Conservation (phyloP, 2,113 vertebrate species). For the Bambusicola thoracicus region DNA sequence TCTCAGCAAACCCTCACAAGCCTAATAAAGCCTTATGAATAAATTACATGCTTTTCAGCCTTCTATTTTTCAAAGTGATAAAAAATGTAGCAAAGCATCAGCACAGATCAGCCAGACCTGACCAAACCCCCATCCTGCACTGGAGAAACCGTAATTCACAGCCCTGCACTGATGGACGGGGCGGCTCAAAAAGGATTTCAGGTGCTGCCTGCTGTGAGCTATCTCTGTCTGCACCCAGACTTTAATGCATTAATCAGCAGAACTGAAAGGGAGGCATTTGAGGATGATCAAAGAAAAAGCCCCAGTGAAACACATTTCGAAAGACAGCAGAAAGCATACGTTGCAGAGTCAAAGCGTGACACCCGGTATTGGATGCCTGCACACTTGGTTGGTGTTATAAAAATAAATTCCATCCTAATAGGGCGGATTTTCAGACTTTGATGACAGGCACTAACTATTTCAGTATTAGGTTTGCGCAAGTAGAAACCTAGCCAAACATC, state of each 20-base stretch:
- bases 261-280: background rate
- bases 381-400: background rate
- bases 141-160: background rate
- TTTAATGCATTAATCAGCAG: background rate
- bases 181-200: background rate
- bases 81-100: background rate
- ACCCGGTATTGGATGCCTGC: background rate
- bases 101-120: background rate
- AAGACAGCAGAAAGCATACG: background rate
- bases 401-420: background rate
- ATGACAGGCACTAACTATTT: background rate
- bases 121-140: background rate
- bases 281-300: background rate
- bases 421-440: background rate
- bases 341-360: background rate
- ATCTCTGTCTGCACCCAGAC: background rate
- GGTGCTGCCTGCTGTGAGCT: background rate
- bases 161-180: background rate
- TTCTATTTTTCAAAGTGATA: background rate
- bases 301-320: rapidly evolving
- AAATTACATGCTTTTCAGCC: conserved; percentile 5
- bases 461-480: background rate
- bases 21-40: conserved; percentile 5
- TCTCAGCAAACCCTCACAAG: background rate
- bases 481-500: background rate